These are phyloP conservation scores for Spodoptera littoralis DNA, from an alignment of 2,888 invertebrate genomes.

Conservation along the genomic window DNA sequence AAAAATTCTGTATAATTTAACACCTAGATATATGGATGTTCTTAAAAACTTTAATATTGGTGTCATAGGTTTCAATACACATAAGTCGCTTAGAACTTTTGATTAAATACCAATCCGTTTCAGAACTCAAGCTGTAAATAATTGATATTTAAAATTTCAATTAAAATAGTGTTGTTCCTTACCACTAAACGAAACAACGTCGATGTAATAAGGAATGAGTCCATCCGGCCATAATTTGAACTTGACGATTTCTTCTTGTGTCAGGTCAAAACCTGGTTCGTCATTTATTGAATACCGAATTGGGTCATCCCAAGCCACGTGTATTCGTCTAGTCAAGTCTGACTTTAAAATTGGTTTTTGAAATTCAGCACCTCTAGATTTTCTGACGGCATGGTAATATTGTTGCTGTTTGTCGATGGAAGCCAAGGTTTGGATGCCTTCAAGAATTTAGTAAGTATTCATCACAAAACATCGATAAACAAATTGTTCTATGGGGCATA, in stretches of 20 bases:
- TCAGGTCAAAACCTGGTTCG: constrained; percentile 69
- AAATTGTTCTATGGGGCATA: no score
- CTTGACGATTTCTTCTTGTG: constrained; percentile 65
- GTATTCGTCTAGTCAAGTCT: neutral
- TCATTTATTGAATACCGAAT: neutral
- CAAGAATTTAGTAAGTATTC: neutral
- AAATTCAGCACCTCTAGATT: neutral
- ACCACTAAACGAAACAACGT: constrained; percentile 76
- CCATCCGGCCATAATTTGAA: constrained; percentile 79
- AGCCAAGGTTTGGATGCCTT: constrained; percentile 12
- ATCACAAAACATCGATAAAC: no score
- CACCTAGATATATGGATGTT: no score
- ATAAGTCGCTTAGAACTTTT: no score
- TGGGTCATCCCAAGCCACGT: neutral
- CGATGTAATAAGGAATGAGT: constrained; percentile 77
- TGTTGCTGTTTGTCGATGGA: constrained; percentile 7
- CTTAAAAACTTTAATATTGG: no score
- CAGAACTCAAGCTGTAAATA: no score
- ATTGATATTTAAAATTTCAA: neutral
- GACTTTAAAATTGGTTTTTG: no score
- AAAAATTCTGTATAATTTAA: no score
- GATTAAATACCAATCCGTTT: no score
- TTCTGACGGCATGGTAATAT: constrained; percentile 9
- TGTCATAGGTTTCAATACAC: no score
- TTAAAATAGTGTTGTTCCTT: constrained; percentile 29